phyloP scores from a whole-genome alignment of 2,797 vertebrate species.

The Pseudomugil tenellus region DNA sequence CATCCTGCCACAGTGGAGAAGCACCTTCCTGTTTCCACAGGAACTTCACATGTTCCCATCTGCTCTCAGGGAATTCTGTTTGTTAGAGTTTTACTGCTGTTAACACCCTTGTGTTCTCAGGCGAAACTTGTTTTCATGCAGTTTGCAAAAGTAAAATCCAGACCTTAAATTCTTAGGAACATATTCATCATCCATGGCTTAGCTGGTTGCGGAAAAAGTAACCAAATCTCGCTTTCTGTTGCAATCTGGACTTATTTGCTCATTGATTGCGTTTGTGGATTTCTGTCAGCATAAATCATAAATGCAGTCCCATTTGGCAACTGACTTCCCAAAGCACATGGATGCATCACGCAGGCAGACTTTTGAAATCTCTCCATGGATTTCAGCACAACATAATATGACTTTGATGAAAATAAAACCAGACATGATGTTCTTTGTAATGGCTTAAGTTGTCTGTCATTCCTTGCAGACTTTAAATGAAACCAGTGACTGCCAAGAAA shows the following conservation, averaged over 20 bases:
- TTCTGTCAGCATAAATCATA: slow-evolving; percentile 48
- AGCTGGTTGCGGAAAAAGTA: slow-evolving; percentile 27
- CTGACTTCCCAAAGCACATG: slow-evolving; percentile 25
- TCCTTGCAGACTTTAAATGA: slow-evolving; percentile 41
- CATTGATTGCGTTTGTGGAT: slow-evolving; percentile 50
- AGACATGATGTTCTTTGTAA: slow-evolving; percentile 47
- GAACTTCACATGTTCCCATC: slow-evolving; percentile 40
- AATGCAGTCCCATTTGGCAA: slow-evolving; percentile 42
- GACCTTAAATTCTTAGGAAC: slow-evolving; percentile 21
- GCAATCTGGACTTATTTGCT: slow-evolving; percentile 38
- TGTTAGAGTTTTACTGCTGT: slow-evolving; percentile 31
- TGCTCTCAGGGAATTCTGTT: slow-evolving; percentile 39
- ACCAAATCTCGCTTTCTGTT: slow-evolving; percentile 39
- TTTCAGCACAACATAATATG: slow-evolving; percentile 36
- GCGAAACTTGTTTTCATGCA: slow-evolving; percentile 32
- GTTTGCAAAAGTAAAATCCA: slow-evolving; percentile 36
- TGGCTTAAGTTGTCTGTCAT: slow-evolving; percentile 53
- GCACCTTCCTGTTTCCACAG: slow-evolving; percentile 38
- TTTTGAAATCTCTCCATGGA: slow-evolving; percentile 38
- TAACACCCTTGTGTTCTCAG: slow-evolving; percentile 30
- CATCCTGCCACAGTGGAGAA: slow-evolving; percentile 17
- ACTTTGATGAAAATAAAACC: slow-evolving; percentile 50
- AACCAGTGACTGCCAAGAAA: slow-evolving; percentile 31
- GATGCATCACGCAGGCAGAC: slow-evolving; percentile 41
- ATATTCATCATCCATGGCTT: slow-evolving; percentile 33